A percentile compares a stretch with the other conserved stretches of the same genome.
Evolutionary conservation across 2,888 invertebrate species (phyloP).

Genomic region (Proisotoma minuta): DNA sequence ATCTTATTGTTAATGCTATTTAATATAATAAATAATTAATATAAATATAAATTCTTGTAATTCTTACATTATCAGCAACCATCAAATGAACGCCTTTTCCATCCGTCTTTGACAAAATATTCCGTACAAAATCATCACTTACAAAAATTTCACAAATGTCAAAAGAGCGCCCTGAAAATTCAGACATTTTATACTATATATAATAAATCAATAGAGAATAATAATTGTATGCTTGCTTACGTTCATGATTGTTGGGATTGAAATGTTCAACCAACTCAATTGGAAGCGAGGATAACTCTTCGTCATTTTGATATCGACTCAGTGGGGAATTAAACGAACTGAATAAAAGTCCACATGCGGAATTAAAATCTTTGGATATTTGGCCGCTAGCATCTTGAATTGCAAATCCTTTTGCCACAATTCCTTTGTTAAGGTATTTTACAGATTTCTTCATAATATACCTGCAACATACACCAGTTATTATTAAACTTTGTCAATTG

Average conservation of each 20-base stretch:
- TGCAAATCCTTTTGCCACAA: not conserved
- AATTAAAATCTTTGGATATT: not conserved
- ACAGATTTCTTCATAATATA: conserved; percentile 1
- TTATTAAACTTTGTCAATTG: no score
- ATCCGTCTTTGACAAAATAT: not conserved
- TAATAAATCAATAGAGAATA: no score
- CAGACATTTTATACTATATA: no score
- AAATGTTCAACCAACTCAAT: conserved; percentile 6
- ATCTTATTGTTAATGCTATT: no score
- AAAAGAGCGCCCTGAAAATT: no score
- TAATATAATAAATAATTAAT: no score
- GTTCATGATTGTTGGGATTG: no score
- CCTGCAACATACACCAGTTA: not conserved
- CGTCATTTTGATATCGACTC: not conserved
- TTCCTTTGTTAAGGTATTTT: not conserved
- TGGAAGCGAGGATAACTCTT: not conserved
- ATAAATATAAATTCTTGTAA: not conserved
- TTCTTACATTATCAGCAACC: conserved; percentile 12
- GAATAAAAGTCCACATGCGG: not conserved
- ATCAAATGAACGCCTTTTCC: conserved; percentile 11
- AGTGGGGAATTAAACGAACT: not conserved
- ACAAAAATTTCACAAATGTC: conserved; percentile 1
- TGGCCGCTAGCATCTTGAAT: not conserved
- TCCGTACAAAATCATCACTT: conserved; percentile 1
- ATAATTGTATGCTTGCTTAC: no score